Conservation (phyloP, 2,888 invertebrate species). For the Morpho deidamia region DNA sequence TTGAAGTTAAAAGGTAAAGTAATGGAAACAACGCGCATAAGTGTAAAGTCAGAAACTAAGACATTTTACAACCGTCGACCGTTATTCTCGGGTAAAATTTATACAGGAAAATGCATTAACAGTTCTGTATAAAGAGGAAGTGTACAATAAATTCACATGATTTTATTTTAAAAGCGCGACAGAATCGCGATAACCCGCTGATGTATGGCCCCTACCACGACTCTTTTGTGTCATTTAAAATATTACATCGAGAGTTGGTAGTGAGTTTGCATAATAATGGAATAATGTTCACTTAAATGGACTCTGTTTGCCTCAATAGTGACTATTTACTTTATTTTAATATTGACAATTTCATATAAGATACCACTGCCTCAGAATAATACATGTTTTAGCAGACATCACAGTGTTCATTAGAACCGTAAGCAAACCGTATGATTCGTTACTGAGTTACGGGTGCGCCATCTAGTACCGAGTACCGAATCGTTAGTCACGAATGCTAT, state of each 20-base stretch:
- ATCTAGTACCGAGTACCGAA: no score
- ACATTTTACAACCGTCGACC: background rate
- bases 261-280: background rate
- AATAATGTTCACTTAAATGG: background rate
- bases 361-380: no score
- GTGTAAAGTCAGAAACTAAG: background rate
- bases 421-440: no score
- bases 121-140: conserved; percentile 14
- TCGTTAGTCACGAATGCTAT: no score
- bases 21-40: no score
- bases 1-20: no score
- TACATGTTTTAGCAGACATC: no score
- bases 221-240: conserved; percentile 5
- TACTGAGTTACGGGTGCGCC: no score
- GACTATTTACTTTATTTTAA: no score
- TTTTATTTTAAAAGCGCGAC: conserved; percentile 17
- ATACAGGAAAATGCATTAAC: conserved; percentile 13
- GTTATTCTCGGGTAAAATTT: conserved; percentile 1
- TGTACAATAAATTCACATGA: conserved; percentile 20
- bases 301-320: background rate
- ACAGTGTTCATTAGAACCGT: no score
- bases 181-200: conserved; percentile 9
- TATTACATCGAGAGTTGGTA: background rate
- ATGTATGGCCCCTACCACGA: conserved; percentile 3
- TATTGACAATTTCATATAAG: no score